A percentile compares a stretch with the other conserved stretches of the same genome.
Conservation (phyloP, 1,140 invertebrate species). For the Leptinotarsa lineolata region DNA sequence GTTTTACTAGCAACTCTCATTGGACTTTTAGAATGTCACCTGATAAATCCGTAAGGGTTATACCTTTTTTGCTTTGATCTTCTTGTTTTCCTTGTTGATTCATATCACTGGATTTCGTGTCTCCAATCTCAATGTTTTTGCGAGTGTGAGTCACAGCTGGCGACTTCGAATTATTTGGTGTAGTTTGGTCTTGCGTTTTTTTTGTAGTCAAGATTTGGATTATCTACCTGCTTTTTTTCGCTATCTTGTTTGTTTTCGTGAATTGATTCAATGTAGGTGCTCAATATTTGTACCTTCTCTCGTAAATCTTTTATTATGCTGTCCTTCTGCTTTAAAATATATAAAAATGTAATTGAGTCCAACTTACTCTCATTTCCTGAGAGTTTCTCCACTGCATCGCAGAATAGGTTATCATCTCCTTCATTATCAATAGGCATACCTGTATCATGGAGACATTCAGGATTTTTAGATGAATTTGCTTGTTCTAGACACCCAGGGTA, state of each 20-base stretch:
- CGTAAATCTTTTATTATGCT: conserved; percentile 7
- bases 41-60: conserved; percentile 13
- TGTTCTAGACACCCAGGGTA: conserved; percentile 9
- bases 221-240: conserved; percentile 15
- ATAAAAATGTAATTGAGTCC: conserved; percentile 6
- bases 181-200: conserved; percentile 15
- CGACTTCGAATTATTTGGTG: conserved; percentile 15
- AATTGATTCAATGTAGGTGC: conserved; percentile 9
- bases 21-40: conserved; percentile 10
- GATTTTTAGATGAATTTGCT: conserved; percentile 10
- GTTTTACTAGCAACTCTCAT: conserved; percentile 2
- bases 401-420: conserved; percentile 1
- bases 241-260: conserved; percentile 15
- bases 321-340: conserved; percentile 12
- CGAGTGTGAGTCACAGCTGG: no score
- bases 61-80: conserved; percentile 17
- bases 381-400: neutral
- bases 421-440: neutral
- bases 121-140: conserved; percentile 15
- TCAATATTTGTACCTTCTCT: conserved; percentile 12
- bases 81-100: conserved; percentile 8
- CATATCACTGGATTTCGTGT: conserved; percentile 7
- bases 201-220: conserved; percentile 11
- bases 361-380: conserved; percentile 3
- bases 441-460: conserved; percentile 11